A percentile compares a stretch with the other conserved stretches of the same genome.
Conservation (phyloP, 1,140 invertebrate genomes). For the Hydropsyche tenuis region DNA sequence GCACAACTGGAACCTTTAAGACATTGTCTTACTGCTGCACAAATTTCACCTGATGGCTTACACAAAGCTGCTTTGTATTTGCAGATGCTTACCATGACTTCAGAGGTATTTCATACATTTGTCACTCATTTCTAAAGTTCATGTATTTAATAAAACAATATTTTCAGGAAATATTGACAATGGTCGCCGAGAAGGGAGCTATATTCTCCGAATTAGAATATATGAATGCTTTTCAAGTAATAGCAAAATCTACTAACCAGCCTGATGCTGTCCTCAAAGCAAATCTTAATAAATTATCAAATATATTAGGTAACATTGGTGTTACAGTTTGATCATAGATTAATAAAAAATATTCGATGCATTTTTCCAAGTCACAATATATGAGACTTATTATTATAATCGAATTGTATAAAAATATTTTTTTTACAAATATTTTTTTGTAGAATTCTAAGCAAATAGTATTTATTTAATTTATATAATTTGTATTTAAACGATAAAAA, state of each 20-base stretch:
- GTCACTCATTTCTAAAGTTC: neutral
- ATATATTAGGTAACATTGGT: slow-evolving; percentile 63
- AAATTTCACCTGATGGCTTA: slow-evolving; percentile 56
- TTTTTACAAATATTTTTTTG: too few species aligned
- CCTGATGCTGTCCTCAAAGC: slow-evolving; percentile 58
- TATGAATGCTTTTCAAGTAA: slow-evolving; percentile 81
- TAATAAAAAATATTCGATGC: neutral
- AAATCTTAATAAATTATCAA: slow-evolving; percentile 62
- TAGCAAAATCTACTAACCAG: slow-evolving; percentile 59
- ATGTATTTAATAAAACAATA: neutral
- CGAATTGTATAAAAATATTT: too few species aligned
- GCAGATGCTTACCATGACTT: slow-evolving; percentile 83
- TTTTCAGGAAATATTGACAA: slow-evolving; percentile 80
- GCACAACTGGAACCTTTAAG: slow-evolving; percentile 56
- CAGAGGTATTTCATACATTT: slow-evolving; percentile 67
- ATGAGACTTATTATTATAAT: neutral
- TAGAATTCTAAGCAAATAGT: too few species aligned
- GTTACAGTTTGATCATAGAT: slow-evolving; percentile 55
- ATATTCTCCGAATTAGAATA: slow-evolving; percentile 87
- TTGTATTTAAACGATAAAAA: too few species aligned
- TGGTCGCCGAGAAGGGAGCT: slow-evolving; percentile 80
- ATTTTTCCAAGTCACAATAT: neutral
- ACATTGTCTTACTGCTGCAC: slow-evolving; percentile 58
- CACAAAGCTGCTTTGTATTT: slow-evolving; percentile 84
- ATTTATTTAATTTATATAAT: too few species aligned